phyloP scores from a whole-genome alignment of 2,113 vertebrate genomes.

The Phasianus colchicus region DNA sequence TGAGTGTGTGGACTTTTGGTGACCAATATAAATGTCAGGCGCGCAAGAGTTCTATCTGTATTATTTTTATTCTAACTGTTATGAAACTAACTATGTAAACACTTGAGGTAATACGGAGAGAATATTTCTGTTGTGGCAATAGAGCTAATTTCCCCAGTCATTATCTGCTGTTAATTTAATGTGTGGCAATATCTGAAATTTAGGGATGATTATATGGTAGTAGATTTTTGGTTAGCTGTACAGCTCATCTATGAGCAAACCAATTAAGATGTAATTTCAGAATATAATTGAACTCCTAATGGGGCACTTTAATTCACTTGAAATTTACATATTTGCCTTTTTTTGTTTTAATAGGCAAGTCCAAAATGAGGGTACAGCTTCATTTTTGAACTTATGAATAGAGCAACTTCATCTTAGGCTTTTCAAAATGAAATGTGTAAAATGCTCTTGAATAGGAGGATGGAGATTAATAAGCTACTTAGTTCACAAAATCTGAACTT shows the following conservation, averaged over 20 bases:
- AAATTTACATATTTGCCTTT: slow-evolving; percentile 42
- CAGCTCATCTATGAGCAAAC: slow-evolving; percentile 48
- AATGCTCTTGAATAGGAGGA: neutral
- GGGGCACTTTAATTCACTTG: slow-evolving; percentile 15
- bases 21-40: neutral
- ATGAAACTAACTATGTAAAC: neutral
- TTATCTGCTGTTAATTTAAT: slow-evolving; percentile 63
- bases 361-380: slow-evolving; percentile 14
- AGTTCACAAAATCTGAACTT: neutral
- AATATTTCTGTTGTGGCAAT: neutral
- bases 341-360: slow-evolving; percentile 5
- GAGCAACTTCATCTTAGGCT: neutral
- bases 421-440: neutral
- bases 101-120: neutral
- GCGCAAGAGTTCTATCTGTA: neutral
- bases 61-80: neutral
- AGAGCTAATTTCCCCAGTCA: slow-evolving; percentile 45
- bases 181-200: slow-evolving; percentile 47
- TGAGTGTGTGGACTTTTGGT: neutral
- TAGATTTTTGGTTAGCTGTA: slow-evolving; percentile 51
- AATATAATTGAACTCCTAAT: slow-evolving; percentile 62
- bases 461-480: neutral
- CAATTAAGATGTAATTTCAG: slow-evolving; percentile 68
- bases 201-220: slow-evolving; percentile 30
- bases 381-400: slow-evolving; percentile 1